Evolutionary conservation across 2,113 vertebrate genomes (phyloP), one percentile per base, ranked within the genome.

Genomic region (Chauna torquata): DNA sequence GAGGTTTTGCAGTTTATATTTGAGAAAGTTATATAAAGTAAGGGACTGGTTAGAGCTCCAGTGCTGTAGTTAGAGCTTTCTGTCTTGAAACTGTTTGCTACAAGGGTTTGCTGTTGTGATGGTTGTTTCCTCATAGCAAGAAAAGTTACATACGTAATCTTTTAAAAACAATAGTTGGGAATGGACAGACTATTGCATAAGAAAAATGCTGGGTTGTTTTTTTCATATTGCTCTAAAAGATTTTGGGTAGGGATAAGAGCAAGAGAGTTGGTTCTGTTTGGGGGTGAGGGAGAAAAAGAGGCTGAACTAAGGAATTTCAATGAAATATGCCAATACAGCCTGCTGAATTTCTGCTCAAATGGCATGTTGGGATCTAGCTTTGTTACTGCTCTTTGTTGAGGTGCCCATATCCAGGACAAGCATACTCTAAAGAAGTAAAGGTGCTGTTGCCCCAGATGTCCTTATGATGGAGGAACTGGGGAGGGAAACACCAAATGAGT

Each of bases 21-120:
- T 94, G 94, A 94, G 75, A 72, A 89, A 74, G 94, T 95, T 96
- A 95, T 94, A 87, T 82, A 86, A 93, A 96, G 89, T 25, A 68
- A 89, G n/a, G 85, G 86, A 88, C 65, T 34, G 79, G 75, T 62
- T 86, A n/a, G 55, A 92, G 84, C 89, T 96, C 62, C 89, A 88
- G 82, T 20, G 55, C 55, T 70, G 71, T 62, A 78, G 70, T 72
- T 88, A 72, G 49, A 88, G 91, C 58, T 85, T 82, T 75, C 42
- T 83, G 50, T 50, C 74, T 82, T 24, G 0, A 85, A 82, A 86
- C 8, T 65, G 25, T 90, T 83, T 75, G 59, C 65, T 82, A 23
- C 13, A 22, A 38, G 44, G 77, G 49, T 34, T 89, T 92, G 83
- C 55, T 75, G 45, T 38, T n/a, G 34, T 44, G 54, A 50, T 70